Base-by-base conservation (phyloP, 1,140 invertebrate genomes). In the Drosophila pallidifrons region DNA sequence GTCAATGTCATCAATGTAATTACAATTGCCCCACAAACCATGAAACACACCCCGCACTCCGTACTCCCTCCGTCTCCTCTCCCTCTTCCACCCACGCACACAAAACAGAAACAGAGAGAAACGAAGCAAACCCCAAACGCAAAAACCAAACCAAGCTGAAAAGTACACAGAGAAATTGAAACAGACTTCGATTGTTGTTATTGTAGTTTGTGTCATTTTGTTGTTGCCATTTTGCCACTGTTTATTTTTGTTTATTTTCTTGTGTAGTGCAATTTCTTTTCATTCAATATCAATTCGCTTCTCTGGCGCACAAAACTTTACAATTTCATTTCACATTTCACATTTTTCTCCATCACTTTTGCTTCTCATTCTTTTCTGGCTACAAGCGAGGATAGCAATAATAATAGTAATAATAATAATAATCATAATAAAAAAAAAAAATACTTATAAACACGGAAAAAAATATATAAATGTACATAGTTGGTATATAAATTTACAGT, bases 1-100 rank as follows among this genome's bases (percentile, higher is more conserved):
- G 75, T 77, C 75, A 74, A 61, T 67, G 75, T 57, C 70, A 77
- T 73, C 75, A 72, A 46, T 77, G 63, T 63, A 77, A 77, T 77
- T 73, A 61, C 61, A 71, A 13, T 52, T 11, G 16, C 28, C 11
- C 25, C 57, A 25, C 38, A 60, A 25, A 13, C 20, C 20, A 25
- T 25, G 20, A 25, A 25, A 4, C 3, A 25, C 20, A 25, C 20
- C 0, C 20, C 20, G 3, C 20, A 25, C 20, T 3, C 20, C 20
- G 20, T 0, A 4, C 3, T 1, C 1, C 1, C 1, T 0, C 35
- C 7, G 1, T 30, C n/a, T n/a, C 45, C 41, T 15, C 32, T 38
- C 49, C 13, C 30, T 11, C n/a, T 15, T 1, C 10, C 41, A 47
- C 47, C 3, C n/a, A 16, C 10, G 16, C 20, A 25, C 57, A 30